Conservation (phyloP, 2,888 invertebrate species). For the Meteorus cinctellus region DNA sequence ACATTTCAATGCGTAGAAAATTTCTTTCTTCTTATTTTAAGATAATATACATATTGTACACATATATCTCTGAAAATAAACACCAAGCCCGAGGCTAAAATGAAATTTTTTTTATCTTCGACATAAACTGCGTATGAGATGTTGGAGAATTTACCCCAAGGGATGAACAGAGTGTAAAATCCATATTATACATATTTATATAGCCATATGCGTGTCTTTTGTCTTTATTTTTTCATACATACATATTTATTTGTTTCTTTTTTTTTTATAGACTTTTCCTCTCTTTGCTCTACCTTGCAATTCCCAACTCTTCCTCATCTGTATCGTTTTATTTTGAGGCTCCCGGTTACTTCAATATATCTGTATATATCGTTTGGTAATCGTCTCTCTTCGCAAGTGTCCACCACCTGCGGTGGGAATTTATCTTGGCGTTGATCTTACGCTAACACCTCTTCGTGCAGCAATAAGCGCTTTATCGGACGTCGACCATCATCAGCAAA, state of each 20-base stretch:
- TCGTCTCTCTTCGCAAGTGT: slow-evolving; percentile 48
- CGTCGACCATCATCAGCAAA: slow-evolving; percentile 44
- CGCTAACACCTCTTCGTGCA: slow-evolving; percentile 52
- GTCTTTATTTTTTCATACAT: too few species aligned
- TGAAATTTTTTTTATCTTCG: too few species aligned
- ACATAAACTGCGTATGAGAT: too few species aligned
- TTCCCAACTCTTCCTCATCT: background rate
- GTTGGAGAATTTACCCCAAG: background rate
- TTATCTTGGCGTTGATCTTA: slow-evolving; percentile 52
- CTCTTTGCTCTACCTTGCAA: slow-evolving; percentile 8
- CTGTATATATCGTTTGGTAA: slow-evolving; percentile 47
- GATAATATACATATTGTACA: too few species aligned
- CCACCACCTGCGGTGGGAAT: slow-evolving; percentile 54
- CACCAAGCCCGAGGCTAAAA: too few species aligned
- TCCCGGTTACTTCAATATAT: slow-evolving; percentile 25
- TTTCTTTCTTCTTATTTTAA: too few species aligned
- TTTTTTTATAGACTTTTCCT: slow-evolving; percentile 30
- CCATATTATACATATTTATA: background rate
- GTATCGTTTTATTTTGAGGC: slow-evolving; percentile 2
- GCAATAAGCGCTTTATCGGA: slow-evolving; percentile 54
- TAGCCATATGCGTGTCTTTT: background rate
- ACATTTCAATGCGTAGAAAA: too few species aligned
- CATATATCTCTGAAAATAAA: too few species aligned
- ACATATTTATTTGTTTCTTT: background rate
- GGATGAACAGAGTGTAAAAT: slow-evolving; percentile 5